These are phyloP conservation scores for Silurus meridionalis DNA, from an alignment of 2,113 vertebrate species.

Conservation along the genomic window DNA sequence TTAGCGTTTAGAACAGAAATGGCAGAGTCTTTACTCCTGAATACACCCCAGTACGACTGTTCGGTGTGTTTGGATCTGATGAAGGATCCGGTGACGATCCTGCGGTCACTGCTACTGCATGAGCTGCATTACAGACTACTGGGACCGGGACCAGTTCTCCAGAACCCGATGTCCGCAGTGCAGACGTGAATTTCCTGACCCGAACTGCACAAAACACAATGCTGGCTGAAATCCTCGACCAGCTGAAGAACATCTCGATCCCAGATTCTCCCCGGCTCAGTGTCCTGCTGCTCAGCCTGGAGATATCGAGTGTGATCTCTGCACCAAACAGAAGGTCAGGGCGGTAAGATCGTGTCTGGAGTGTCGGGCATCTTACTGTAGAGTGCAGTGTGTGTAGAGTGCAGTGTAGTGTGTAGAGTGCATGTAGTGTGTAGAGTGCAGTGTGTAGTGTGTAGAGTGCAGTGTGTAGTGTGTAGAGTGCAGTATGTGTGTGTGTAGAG, in stretches of 20 bases:
- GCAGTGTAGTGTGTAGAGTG: no score
- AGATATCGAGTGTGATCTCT: slow-evolving; percentile 45
- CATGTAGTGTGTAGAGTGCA: no score
- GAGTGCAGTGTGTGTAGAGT: no score
- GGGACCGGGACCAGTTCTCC: background rate
- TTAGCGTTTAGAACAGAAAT: background rate
- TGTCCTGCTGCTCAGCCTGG: background rate
- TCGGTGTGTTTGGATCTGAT: slow-evolving; percentile 47
- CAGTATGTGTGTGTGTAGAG: no score
- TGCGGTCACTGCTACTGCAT: slow-evolving; percentile 53
- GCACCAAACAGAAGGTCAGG: slow-evolving; percentile 1
- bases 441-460: no score
- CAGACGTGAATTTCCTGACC: slow-evolving; percentile 29
- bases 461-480: no score
- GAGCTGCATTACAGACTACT: slow-evolving; percentile 44
- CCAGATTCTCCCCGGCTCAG: background rate
- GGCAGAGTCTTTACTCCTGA: background rate
- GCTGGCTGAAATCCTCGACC: slow-evolving; percentile 47
- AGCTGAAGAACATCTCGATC: background rate
- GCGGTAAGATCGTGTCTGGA: slow-evolving; percentile 48
- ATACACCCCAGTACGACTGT: slow-evolving; percentile 44
- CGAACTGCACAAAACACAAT: slow-evolving; percentile 44
- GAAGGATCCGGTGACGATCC: slow-evolving; percentile 47
- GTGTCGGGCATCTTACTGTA: slow-evolving; percentile 40
- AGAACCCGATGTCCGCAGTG: slow-evolving; percentile 42